Conservation (phyloP, 2,113 vertebrate genomes). For the Hylia prasina region DNA sequence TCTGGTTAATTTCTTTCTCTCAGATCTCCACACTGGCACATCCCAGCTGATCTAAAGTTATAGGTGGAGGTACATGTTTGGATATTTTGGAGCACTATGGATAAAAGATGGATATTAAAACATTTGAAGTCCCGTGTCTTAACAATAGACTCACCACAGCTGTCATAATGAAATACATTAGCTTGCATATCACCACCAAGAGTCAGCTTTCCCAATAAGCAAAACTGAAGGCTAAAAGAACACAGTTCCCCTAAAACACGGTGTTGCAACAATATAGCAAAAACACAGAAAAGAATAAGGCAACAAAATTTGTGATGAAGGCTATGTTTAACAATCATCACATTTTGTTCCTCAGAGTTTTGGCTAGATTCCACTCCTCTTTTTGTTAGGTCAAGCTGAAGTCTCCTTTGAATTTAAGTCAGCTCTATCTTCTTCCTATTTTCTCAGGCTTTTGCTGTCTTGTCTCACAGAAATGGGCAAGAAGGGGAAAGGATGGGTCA, state of each 20-base stretch:
- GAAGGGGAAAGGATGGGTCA: background rate
- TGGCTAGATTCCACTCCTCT: background rate
- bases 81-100: background rate
- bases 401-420: background rate
- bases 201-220: background rate
- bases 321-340: background rate
- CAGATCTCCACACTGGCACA: rapidly evolving
- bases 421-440: background rate
- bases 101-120: background rate
- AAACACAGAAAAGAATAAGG: background rate
- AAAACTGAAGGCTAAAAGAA: background rate
- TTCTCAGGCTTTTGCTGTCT: background rate
- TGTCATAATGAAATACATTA: background rate
- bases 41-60: background rate
- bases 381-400: background rate
- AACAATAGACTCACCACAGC: background rate
- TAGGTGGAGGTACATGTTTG: background rate
- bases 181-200: background rate
- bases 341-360: background rate
- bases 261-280: background rate
- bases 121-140: background rate
- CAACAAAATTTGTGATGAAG: background rate
- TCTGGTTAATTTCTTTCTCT: background rate
- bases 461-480: background rate
- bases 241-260: background rate